Percentiles rank a stretch among this genome's conserved stretches.
Conservation (phyloP, 1,140 invertebrate species). For the Dryas iulia region DNA sequence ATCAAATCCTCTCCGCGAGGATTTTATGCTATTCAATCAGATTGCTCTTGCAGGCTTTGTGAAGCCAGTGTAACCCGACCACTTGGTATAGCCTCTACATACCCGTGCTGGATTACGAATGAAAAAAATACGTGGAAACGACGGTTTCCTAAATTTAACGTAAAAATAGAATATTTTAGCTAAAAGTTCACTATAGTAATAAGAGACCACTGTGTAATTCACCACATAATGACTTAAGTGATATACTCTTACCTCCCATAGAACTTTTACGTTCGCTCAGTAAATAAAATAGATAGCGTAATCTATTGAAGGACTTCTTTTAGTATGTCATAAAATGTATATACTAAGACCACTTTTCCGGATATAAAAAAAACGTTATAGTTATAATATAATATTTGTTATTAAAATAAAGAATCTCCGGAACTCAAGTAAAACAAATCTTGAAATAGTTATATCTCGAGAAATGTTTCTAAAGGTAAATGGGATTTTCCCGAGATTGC, state of each 20-base stretch:
- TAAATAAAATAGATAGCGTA: slow-evolving; percentile 31
- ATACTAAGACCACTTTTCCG: not conserved
- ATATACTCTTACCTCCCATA: not conserved
- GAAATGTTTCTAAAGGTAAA: slow-evolving; percentile 42
- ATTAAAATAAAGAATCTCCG: not conserved
- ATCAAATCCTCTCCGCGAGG: not conserved
- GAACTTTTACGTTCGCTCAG: not conserved
- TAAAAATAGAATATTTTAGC: not conserved
- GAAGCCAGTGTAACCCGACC: slow-evolving; percentile 11
- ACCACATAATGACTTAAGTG: not conserved
- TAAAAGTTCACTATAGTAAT: too few species aligned
- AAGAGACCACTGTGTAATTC: not conserved
- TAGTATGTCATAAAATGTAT: slow-evolving; percentile 16
- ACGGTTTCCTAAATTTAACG: not conserved
- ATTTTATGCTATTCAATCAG: not conserved
- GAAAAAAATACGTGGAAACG: not conserved
- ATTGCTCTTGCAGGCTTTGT: slow-evolving; percentile 8
- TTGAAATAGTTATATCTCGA: slow-evolving; percentile 38
- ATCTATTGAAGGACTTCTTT: slow-evolving; percentile 19
- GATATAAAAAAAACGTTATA: not conserved
- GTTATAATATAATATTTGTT: not conserved
- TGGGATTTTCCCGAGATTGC: slow-evolving; percentile 31
- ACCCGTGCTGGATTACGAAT: not conserved
- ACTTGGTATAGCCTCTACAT: not conserved
- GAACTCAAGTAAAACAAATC: slow-evolving; percentile 12